Evolutionary conservation across 2,797 vertebrate genomes (phyloP).

Genomic region (Calcarius lapponicus): DNA sequence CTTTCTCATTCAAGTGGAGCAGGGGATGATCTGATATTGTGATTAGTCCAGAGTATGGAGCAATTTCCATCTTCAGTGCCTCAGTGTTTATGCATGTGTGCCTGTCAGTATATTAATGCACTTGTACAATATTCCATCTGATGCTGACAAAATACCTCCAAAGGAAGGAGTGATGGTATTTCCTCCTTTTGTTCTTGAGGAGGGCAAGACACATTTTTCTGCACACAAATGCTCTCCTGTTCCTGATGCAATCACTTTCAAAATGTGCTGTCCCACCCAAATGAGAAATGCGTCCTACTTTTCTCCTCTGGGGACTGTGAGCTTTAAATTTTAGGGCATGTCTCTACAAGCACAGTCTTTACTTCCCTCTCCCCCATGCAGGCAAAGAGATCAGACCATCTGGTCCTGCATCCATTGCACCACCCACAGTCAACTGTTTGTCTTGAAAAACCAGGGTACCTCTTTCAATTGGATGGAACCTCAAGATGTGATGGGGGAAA

Average conservation of each 20-base stretch:
- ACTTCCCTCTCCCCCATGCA: neutral
- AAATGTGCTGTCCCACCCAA: slow-evolving; percentile 33
- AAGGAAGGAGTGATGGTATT: slow-evolving; percentile 46
- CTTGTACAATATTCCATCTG: slow-evolving; percentile 8
- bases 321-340: neutral
- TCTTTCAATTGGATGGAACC: neutral
- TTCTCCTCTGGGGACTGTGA: neutral
- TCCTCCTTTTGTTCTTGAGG: slow-evolving; percentile 62
- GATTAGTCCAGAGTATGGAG: neutral
- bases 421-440: neutral
- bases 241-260: slow-evolving; percentile 33
- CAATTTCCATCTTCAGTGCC: neutral
- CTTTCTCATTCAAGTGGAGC: neutral
- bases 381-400: neutral
- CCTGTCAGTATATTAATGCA: neutral
- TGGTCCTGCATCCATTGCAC: neutral
- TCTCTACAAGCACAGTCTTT: neutral
- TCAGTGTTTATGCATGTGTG: neutral
- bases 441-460: neutral
- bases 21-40: neutral
- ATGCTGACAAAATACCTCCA: slow-evolving; percentile 28
- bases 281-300: slow-evolving; percentile 20
- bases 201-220: slow-evolving; percentile 1
- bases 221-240: neutral
- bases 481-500: neutral